phyloP scores from a whole-genome alignment of 2,888 invertebrate genomes.

The Thumatha senex region DNA sequence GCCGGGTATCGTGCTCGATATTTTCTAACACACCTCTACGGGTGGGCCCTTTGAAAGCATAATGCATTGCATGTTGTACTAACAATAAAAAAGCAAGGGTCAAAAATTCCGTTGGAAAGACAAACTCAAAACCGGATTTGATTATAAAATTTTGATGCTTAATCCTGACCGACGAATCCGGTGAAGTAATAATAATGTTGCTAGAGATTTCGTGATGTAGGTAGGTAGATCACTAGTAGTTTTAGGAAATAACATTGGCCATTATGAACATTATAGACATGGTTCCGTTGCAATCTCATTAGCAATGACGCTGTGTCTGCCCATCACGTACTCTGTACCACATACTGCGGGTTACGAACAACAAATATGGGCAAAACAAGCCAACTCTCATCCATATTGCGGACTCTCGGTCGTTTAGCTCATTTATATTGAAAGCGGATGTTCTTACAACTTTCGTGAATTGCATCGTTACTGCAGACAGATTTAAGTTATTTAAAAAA shows the following conservation, averaged over 20 bases:
- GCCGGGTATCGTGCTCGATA: too few relatives aligned
- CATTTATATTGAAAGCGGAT: slow-evolving; percentile 65
- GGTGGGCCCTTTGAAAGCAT: too few relatives aligned
- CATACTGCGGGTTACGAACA: slow-evolving; percentile 40
- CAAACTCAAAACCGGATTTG: not conserved
- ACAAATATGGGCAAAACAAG: slow-evolving; percentile 62
- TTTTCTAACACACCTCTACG: too few relatives aligned
- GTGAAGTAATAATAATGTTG: not conserved
- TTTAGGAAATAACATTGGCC: too few relatives aligned
- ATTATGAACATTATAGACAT: slow-evolving; percentile 39
- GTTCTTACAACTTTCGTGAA: slow-evolving; percentile 46
- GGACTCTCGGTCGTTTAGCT: slow-evolving; percentile 55
- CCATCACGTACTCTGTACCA: slow-evolving; percentile 33
- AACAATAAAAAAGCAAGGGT: not conserved
- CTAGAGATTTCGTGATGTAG: not conserved
- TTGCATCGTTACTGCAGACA: slow-evolving; percentile 35
- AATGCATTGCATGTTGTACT: too few relatives aligned
- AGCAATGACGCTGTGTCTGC: slow-evolving; percentile 45
- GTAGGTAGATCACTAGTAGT: too few relatives aligned
- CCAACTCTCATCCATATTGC: slow-evolving; percentile 60
- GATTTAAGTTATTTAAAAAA: slow-evolving; percentile 11
- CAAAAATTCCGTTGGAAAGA: not conserved
- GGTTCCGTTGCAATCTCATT: slow-evolving; percentile 50
- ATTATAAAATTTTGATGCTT: not conserved
- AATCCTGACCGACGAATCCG: slow-evolving; percentile 21